These are phyloP conservation scores for Diorhabda carinulata DNA, from an alignment of 1,140 invertebrate species.

Conservation along the genomic window DNA sequence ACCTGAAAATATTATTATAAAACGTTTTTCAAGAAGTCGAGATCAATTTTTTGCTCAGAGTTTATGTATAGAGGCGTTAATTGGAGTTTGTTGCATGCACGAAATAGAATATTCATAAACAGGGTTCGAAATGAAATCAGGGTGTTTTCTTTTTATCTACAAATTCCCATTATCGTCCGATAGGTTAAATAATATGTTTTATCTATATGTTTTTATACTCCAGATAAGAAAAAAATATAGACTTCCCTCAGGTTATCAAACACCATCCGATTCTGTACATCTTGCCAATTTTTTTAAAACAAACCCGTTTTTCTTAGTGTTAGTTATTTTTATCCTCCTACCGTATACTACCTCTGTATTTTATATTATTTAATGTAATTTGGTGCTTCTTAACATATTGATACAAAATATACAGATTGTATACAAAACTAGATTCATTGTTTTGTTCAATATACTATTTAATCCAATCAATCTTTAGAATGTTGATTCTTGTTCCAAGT, in stretches of 20 bases:
- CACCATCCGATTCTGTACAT: constrained; percentile 13
- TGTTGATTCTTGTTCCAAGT: no score
- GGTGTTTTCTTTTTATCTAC: constrained; percentile 5
- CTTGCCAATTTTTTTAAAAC: constrained; percentile 23
- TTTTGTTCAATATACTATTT: no score
- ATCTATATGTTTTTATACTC: not conserved
- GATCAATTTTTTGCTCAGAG: not conserved
- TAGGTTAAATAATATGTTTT: not conserved
- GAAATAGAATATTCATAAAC: not conserved
- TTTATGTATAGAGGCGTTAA: not conserved
- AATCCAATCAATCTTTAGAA: no score
- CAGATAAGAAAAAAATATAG: constrained; percentile 3
- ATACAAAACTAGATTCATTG: not conserved
- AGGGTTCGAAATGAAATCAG: constrained; percentile 1
- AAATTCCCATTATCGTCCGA: not conserved
- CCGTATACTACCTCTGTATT: constrained; percentile 28
- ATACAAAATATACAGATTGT: constrained; percentile 12
- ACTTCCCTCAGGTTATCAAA: constrained; percentile 18
- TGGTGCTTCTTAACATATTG: constrained; percentile 18
- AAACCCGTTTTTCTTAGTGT: constrained; percentile 11
- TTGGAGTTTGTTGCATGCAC: not conserved
- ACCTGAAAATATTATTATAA: no score
- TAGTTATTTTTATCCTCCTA: constrained; percentile 24
- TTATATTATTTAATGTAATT: constrained; percentile 16
- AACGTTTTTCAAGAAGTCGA: no score